Conservation (phyloP, 2,113 vertebrate genomes). For the Platichthys stellatus region DNA sequence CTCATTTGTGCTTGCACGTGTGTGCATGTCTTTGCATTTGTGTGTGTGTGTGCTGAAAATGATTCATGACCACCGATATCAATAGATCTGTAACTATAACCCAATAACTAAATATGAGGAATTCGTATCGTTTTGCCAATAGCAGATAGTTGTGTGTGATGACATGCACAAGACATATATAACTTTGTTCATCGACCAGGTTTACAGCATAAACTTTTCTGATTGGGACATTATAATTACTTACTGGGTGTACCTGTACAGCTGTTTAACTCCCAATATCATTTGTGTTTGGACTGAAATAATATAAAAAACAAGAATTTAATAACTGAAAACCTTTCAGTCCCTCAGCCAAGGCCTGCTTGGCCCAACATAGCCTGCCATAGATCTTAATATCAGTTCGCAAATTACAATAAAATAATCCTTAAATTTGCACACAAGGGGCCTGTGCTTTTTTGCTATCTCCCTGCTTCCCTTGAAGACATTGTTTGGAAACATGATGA, state of each 20-base stretch:
- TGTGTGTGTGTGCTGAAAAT: slow-evolving; percentile 13
- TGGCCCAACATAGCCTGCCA: too few species aligned
- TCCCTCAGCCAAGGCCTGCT: too few species aligned
- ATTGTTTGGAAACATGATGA: too few species aligned
- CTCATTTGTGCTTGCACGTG: slow-evolving; percentile 32
- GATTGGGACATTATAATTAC: slow-evolving; percentile 38
- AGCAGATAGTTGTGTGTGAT: not conserved
- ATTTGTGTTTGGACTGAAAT: slow-evolving; percentile 24
- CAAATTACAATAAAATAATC: too few species aligned
- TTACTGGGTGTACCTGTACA: not conserved
- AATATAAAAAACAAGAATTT: not conserved
- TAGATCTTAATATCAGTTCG: too few species aligned
- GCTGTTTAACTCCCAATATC: not conserved
- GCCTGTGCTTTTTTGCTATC: too few species aligned
- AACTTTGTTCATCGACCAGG: too few species aligned
- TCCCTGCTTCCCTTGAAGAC: too few species aligned
- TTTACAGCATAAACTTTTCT: not conserved
- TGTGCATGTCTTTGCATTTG: not conserved
- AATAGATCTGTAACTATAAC: slow-evolving; percentile 63
- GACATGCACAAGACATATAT: not conserved
- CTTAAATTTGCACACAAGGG: too few species aligned
- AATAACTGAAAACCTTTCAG: too few species aligned
- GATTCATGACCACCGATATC: slow-evolving; percentile 53
- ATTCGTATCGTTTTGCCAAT: slow-evolving; percentile 17
- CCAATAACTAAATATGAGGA: slow-evolving; percentile 73